These are phyloP conservation scores for Botia almorhae DNA, from an alignment of 2,797 vertebrate genomes.

Conservation along the genomic window DNA sequence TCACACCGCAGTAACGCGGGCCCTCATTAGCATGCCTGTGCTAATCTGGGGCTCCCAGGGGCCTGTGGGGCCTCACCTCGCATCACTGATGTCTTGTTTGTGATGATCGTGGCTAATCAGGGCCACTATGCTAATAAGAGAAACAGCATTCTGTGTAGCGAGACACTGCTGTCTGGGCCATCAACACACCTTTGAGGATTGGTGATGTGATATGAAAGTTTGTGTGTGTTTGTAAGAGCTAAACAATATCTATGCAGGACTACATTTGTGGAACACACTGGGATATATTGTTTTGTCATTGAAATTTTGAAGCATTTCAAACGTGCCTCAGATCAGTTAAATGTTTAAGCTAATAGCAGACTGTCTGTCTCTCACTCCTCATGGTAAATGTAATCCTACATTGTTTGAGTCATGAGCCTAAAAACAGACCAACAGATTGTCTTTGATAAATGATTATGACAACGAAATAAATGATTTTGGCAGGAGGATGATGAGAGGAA, in stretches of 20 bases:
- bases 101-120: constrained; percentile 75
- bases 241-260: constrained; percentile 7
- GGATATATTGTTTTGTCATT: background rate
- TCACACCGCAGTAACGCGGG: constrained; percentile 81
- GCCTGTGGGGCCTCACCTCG: constrained; percentile 76
- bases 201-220: constrained; percentile 47
- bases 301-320: background rate
- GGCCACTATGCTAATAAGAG: constrained; percentile 66
- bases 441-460: constrained; percentile 28
- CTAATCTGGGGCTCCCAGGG: constrained; percentile 82
- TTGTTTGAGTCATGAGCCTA: constrained; percentile 10
- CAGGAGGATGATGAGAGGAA: constrained; percentile 1
- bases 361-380: background rate
- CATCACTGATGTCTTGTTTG: constrained; percentile 80
- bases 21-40: constrained; percentile 87
- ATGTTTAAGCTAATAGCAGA: background rate
- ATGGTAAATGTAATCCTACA: constrained; percentile 4
- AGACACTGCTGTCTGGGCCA: constrained; percentile 44
- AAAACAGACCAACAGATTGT: background rate
- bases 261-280: background rate
- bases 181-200: constrained; percentile 50
- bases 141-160: constrained; percentile 54
- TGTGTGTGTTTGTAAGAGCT: constrained; percentile 12
- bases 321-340: background rate
- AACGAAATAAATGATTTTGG: constrained; percentile 20